These are phyloP conservation scores for Botia almorhae DNA, from an alignment of 2,797 vertebrate species.

Conservation along the genomic window DNA sequence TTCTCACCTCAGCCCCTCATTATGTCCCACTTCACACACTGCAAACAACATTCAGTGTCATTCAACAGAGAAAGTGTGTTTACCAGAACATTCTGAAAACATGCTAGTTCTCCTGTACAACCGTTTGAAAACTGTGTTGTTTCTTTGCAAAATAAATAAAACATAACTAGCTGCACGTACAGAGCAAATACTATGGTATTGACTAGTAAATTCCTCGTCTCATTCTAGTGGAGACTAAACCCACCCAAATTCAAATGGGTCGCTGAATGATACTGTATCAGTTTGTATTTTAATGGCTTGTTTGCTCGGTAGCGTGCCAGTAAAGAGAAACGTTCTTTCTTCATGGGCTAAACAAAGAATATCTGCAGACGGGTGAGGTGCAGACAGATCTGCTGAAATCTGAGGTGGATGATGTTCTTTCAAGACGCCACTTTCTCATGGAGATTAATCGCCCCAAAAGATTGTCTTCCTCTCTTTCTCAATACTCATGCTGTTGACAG, in stretches of 20 bases:
- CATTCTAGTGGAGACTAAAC: background rate
- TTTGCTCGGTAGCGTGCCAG: background rate
- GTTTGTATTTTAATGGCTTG: constrained; percentile 2
- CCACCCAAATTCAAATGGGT: constrained; percentile 23
- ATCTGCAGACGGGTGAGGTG: background rate
- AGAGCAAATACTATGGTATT: background rate
- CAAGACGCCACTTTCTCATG: constrained; percentile 75
- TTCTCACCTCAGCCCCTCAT: constrained; percentile 67
- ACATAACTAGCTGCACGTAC: too few species aligned
- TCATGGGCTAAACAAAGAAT: constrained; percentile 33
- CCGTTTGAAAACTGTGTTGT: background rate
- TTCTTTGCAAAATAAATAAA: background rate
- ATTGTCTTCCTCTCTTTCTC: constrained; percentile 59
- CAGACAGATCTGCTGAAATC: constrained; percentile 56
- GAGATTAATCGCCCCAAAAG: constrained; percentile 81
- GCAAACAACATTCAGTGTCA: constrained; percentile 56
- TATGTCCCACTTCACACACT: constrained; percentile 62
- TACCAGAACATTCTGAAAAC: background rate
- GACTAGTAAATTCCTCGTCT: background rate
- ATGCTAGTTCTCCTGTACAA: background rate
- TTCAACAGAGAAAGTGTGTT: constrained; percentile 6
- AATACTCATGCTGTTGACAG: constrained; percentile 73
- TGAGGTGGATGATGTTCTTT: constrained; percentile 65
- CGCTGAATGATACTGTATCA: constrained; percentile 17
- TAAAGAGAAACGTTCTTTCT: background rate